Conservation (phyloP, 1,140 invertebrate species). For the Laupala kohalensis region DNA sequence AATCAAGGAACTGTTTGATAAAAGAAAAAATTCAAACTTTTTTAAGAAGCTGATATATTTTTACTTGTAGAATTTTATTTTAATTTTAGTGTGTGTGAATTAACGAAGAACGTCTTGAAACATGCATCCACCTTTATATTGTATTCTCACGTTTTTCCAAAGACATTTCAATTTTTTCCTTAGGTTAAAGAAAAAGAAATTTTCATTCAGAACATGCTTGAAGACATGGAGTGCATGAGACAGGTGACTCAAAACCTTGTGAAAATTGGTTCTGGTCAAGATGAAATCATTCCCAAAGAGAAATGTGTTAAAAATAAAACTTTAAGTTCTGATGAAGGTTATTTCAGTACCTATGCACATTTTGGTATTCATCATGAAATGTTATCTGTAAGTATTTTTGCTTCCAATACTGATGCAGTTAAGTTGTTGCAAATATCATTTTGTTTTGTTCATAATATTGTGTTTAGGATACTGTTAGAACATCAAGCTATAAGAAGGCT, state of each 20-base stretch:
- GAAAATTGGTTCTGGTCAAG: slow-evolving; percentile 21
- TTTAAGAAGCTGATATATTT: too few relatives aligned
- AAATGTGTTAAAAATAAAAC: slow-evolving; percentile 29
- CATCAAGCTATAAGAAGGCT: slow-evolving; percentile 86
- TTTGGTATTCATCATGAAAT: slow-evolving; percentile 97
- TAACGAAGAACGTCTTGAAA: too few relatives aligned
- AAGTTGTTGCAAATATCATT: slow-evolving; percentile 12
- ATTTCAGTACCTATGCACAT: slow-evolving; percentile 94
- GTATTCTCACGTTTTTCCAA: not conserved
- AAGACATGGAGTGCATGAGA: slow-evolving; percentile 50
- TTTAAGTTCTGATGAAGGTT: slow-evolving; percentile 52
- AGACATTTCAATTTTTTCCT: not conserved
- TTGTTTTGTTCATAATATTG: slow-evolving; percentile 1
- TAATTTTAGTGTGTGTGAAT: too few relatives aligned
- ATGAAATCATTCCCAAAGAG: slow-evolving; percentile 17
- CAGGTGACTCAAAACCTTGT: slow-evolving; percentile 36
- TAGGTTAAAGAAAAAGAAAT: slow-evolving; percentile 37
- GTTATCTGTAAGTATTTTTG: slow-evolving; percentile 47
- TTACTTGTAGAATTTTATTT: too few relatives aligned
- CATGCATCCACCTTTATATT: too few relatives aligned
- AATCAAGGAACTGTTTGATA: too few relatives aligned
- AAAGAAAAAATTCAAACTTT: too few relatives aligned
- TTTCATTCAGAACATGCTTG: slow-evolving; percentile 39
- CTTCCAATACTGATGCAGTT: not conserved
- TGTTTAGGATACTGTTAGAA: slow-evolving; percentile 71